phyloP scores from a whole-genome alignment of 2,888 invertebrate genomes.

The Therioaphis trifolii region DNA sequence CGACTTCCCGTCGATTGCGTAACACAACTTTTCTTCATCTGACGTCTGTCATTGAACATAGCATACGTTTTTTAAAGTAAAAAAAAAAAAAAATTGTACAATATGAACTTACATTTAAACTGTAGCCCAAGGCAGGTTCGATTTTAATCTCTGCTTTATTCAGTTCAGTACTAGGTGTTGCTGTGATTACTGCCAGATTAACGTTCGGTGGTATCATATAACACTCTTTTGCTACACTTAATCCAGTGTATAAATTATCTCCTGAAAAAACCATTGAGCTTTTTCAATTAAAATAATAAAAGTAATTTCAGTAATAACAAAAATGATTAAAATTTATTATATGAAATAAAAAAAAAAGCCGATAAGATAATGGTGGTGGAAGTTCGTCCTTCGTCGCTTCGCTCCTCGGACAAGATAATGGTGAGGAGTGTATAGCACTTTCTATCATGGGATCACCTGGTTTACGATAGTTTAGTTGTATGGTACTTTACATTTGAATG shows the following conservation, averaged over 20 bases:
- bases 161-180: conserved; percentile 21
- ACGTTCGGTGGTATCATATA: conserved; percentile 75
- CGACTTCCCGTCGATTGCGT: conserved; percentile 78
- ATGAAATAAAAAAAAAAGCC: no score
- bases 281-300: neutral
- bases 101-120: conserved; percentile 5
- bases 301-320: no score
- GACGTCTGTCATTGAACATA: neutral
- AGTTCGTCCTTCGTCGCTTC: no score
- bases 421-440: no score
- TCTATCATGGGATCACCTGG: no score
- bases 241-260: conserved; percentile 72
- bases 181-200: conserved; percentile 29
- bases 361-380: no score
- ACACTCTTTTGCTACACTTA: conserved; percentile 73
- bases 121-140: conserved; percentile 29
- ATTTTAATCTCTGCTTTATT: conserved; percentile 44
- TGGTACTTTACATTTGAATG: no score
- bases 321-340: no score
- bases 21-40: conserved; percentile 69
- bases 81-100: neutral
- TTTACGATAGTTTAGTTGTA: no score
- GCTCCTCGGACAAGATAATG: no score
- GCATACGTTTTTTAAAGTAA: neutral
- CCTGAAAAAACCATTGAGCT: conserved; percentile 65